Percentiles rank a stretch among this genome's conserved stretches.
phyloP scores from a whole-genome alignment of 2,888 invertebrate genomes.

The Brachyopa scutellaris region DNA sequence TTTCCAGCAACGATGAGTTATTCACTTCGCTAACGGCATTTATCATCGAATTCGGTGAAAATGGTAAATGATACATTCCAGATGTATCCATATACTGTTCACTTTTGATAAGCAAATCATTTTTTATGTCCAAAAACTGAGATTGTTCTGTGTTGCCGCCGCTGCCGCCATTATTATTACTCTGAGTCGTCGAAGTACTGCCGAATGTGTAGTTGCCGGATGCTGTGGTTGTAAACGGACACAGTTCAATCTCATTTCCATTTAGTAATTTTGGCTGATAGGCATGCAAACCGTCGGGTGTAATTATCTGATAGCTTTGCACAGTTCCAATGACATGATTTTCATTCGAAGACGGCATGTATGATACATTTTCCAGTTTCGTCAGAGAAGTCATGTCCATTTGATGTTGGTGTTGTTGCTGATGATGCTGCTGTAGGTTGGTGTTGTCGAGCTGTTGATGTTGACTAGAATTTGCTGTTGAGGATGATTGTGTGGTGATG shows the following conservation, averaged over 20 bases:
- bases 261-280: slow-evolving; percentile 75
- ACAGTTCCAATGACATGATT: slow-evolving; percentile 80
- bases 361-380: slow-evolving; percentile 80
- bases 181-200: slow-evolving; percentile 56
- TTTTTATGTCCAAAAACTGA: slow-evolving; percentile 80
- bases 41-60: slow-evolving; percentile 81
- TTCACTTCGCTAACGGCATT: slow-evolving; percentile 81
- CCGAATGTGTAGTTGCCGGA: slow-evolving; percentile 56
- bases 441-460: slow-evolving; percentile 53
- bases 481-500: slow-evolving; percentile 63
- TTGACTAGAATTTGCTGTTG: slow-evolving; percentile 57
- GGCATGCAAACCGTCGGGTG: slow-evolving; percentile 79
- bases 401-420: slow-evolving; percentile 75
- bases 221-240: slow-evolving; percentile 78
- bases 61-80: slow-evolving; percentile 80
- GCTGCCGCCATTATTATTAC: slow-evolving; percentile 64
- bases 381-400: slow-evolving; percentile 73
- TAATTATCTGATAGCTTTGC: slow-evolving; percentile 80
- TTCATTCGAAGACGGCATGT: slow-evolving; percentile 77
- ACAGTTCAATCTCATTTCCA: slow-evolving; percentile 75
- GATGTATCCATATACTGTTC: slow-evolving; percentile 79
- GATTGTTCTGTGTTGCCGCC: slow-evolving; percentile 74
- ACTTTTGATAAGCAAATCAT: slow-evolving; percentile 79
- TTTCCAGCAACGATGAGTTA: slow-evolving; percentile 79
- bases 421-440: slow-evolving; percentile 52